phyloP scores from a whole-genome alignment of 2,113 vertebrate genomes.

The Athene noctua region DNA sequence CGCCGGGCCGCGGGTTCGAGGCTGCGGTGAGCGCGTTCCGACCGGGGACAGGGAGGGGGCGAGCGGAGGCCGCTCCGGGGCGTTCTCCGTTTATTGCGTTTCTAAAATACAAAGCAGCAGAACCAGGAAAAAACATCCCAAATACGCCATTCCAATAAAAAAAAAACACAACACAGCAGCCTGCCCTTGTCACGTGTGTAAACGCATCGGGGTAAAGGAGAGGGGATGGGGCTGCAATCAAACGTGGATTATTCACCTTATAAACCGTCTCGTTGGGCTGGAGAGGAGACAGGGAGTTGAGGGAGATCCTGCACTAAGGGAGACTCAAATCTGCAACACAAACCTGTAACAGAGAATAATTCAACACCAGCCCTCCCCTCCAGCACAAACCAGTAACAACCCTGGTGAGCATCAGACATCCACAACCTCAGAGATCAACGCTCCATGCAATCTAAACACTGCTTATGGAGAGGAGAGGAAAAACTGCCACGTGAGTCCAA shows the following conservation, averaged over 20 bases:
- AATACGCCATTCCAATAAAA: background rate
- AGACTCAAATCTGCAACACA: background rate
- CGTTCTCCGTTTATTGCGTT: fast-evolving
- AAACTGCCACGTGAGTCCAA: too few relatives aligned
- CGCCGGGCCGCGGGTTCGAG: fast-evolving
- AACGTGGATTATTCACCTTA: fast-evolving
- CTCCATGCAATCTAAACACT: too few relatives aligned
- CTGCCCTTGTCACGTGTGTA: fast-evolving
- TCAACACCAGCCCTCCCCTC: fast-evolving
- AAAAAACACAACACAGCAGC: too few relatives aligned
- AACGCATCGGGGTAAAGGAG: fast-evolving
- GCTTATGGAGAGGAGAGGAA: fast-evolving
- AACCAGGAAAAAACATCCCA: background rate
- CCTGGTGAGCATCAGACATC: fast-evolving
- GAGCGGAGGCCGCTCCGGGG: too few relatives aligned
- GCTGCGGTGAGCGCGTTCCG: fast-evolving
- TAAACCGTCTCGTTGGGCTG: fast-evolving
- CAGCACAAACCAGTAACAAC: background rate
- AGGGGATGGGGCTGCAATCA: too few relatives aligned
- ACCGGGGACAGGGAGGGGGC: too few relatives aligned
- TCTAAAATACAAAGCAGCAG: background rate
- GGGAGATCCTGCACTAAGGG: too few relatives aligned
- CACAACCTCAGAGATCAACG: background rate
- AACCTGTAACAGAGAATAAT: too few relatives aligned
- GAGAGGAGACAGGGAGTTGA: too few relatives aligned